Conservation (phyloP, 2,888 invertebrate species). For the Hofmannophila pseudospretella region DNA sequence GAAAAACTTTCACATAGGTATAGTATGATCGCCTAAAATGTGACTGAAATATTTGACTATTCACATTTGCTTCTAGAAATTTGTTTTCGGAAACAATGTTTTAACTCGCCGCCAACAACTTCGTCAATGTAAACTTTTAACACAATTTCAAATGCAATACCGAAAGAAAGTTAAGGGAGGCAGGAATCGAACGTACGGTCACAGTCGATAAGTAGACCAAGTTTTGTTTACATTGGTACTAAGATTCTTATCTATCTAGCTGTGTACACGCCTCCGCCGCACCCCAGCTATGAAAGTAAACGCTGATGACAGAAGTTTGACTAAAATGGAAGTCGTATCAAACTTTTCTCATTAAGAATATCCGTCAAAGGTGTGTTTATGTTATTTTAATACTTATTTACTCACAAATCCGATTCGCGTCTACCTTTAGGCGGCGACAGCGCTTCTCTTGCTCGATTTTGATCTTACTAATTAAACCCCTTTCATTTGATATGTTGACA, state of each 20-base stretch:
- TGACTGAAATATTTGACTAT: constrained; percentile 1
- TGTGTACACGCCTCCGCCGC: constrained; percentile 33
- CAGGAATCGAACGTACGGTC: constrained; percentile 48
- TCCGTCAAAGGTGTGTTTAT: constrained; percentile 73
- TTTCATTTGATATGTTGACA: constrained; percentile 14
- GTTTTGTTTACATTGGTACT: constrained; percentile 58
- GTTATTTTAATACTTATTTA: constrained; percentile 65
- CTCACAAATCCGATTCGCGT: constrained; percentile 49
- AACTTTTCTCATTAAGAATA: constrained; percentile 76
- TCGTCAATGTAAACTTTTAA: constrained; percentile 59
- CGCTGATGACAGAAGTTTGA: constrained; percentile 71
- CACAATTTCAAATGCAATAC: constrained; percentile 57
- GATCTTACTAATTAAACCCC: constrained; percentile 10
- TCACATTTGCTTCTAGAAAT: not conserved
- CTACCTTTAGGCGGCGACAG: constrained; percentile 4
- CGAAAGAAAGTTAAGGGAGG: constrained; percentile 42
- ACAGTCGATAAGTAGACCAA: constrained; percentile 50
- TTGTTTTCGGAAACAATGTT: constrained; percentile 29
- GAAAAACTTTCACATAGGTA: constrained; percentile 4
- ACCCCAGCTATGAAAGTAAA: constrained; percentile 54
- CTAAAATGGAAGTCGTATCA: constrained; percentile 71
- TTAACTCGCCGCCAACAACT: constrained; percentile 41
- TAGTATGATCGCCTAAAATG: constrained; percentile 13
- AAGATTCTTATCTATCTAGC: constrained; percentile 52
- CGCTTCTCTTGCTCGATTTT: not conserved